Evolutionary conservation across 2,888 invertebrate species (phyloP).

Genomic region (Agrochola lota): DNA sequence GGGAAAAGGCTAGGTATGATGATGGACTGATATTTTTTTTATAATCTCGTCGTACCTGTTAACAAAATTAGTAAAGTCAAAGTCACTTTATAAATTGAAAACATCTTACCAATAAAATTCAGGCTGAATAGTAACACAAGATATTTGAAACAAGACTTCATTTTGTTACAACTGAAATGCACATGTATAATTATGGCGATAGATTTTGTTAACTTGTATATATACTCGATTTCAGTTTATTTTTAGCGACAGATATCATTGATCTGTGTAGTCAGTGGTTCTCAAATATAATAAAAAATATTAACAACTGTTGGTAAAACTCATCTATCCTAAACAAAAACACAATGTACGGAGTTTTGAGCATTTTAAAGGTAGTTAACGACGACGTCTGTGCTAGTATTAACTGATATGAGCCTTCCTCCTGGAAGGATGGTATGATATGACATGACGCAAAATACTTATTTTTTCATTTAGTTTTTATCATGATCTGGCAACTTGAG

Average conservation of each 20-base stretch:
- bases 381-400: too few species aligned
- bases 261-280: not conserved
- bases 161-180: not conserved
- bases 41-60: not conserved
- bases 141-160: conserved; percentile 31
- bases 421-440: too few species aligned
- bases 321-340: too few species aligned
- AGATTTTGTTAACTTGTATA: not conserved
- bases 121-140: conserved; percentile 7
- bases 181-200: not conserved
- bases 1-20: too few species aligned
- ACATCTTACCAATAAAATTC: conserved; percentile 17
- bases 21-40: too few species aligned
- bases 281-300: not conserved
- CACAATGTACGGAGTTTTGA: too few species aligned
- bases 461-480: too few species aligned
- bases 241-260: not conserved
- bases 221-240: not conserved
- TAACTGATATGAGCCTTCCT: too few species aligned
- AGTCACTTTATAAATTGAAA: not conserved
- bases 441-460: too few species aligned
- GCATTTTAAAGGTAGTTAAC: too few species aligned
- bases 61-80: not conserved
- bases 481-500: too few species aligned
- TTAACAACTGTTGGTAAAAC: too few species aligned